These are phyloP conservation scores for Leucoraja erinaceus DNA, from an alignment of 2,113 vertebrate species.

Conservation along the genomic window DNA sequence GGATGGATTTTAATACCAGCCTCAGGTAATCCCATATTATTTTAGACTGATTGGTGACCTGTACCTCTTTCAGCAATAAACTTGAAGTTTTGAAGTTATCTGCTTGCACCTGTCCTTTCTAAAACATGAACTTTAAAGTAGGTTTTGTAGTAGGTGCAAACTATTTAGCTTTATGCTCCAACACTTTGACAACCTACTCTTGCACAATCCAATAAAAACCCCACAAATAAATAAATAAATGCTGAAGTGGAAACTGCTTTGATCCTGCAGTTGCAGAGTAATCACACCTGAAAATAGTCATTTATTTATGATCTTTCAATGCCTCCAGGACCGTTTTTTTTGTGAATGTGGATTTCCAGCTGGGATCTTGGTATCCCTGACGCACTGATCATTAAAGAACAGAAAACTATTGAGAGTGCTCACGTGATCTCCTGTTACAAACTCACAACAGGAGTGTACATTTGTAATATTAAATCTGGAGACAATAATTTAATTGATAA, in stretches of 20 bases:
- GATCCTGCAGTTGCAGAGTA: neutral
- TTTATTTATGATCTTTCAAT: neutral
- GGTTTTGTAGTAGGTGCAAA: neutral
- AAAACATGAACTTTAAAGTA: neutral
- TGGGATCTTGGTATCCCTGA: neutral
- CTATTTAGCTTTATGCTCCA: neutral
- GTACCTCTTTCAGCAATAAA: neutral
- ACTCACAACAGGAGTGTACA: neutral
- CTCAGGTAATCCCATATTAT: neutral
- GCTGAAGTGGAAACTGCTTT: neutral
- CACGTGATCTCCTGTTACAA: neutral
- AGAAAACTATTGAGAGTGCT: neutral
- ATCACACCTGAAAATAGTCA: neutral
- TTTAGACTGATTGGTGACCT: neutral
- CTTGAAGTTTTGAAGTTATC: neutral
- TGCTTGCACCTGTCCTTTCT: neutral
- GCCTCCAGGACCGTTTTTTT: neutral
- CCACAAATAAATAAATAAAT: neutral
- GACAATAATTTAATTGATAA: neutral
- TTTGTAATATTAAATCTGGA: neutral
- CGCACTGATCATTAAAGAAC: neutral
- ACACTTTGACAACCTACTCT: neutral
- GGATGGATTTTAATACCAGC: neutral
- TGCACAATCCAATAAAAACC: neutral
- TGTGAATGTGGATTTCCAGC: neutral